Evolutionary conservation across 2,888 invertebrate species (phyloP), one percentile per base, ranked within the genome.

Genomic region (Orchesella flavescens): DNA sequence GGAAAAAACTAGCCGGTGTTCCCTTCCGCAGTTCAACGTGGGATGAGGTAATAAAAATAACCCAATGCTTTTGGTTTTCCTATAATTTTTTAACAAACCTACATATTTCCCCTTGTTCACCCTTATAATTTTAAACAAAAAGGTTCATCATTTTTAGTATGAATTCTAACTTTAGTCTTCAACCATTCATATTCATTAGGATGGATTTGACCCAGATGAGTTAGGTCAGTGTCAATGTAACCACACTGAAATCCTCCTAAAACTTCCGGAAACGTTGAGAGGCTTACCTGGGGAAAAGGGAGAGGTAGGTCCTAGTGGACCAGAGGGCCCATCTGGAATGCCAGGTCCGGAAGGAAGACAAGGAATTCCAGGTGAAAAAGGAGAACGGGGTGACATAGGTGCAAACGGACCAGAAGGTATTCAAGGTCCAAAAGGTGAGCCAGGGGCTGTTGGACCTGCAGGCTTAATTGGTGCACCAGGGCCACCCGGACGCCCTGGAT

Each of bases 181-280:
- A n/a, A n/a, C n/a, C n/a, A n/a, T n/a, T n/a, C n/a, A n/a, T n/a
- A n/a, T n/a, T n/a, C 59, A n/a, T n/a, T n/a, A 78, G 78, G 78
- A 78, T 53, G 71, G 69, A 4, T 77, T 78, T 49, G 78, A 78
- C 59, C 71, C 78, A 3, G 77, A 77, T 13, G 73, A 15, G 3
- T 85, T n/a, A n/a, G 93, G 90, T 89, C 93, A 91, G 1, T 96
- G 96, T 89, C 92, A 93, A 57, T 96, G 96, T 91, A 96, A 96
- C 91, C 92, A 94, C 87, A 94, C 94, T 85, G 90, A 90, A 19
- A 87, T 91, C 82, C 89, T 94, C 1, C 91, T 94, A 84, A 91
- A 93, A 86, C 92, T 92, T 86, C 93, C 93, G n/a, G 93, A 94
- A 53, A 92, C 93, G 46, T 75, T 87, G 57, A 85, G 86, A 83